A percentile compares a stretch with the other conserved stretches of the same genome.
Conservation (phyloP, 2,797 vertebrate species). For the Rallus crepitans region DNA sequence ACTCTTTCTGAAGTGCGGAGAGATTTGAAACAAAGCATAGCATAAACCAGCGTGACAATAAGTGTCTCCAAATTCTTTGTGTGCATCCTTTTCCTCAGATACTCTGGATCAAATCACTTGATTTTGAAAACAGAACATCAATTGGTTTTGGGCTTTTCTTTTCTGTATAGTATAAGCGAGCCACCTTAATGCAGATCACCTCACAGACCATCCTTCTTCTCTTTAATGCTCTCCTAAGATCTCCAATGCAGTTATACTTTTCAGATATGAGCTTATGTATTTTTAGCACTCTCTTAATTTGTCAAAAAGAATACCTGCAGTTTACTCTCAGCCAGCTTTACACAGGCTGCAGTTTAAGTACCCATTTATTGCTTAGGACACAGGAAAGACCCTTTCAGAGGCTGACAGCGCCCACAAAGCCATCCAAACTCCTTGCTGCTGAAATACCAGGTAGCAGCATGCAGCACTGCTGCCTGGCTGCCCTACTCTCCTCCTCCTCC, state of each 20-base stretch:
- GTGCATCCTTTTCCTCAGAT: not conserved
- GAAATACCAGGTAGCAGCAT: not conserved
- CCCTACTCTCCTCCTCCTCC: not conserved
- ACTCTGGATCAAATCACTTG: not conserved
- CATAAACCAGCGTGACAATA: not conserved
- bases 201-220: not conserved
- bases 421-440: not conserved
- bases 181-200: not conserved
- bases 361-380: slow-evolving; percentile 7
- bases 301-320: slow-evolving; percentile 16
- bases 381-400: not conserved
- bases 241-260: not conserved
- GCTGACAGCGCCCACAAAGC: slow-evolving; percentile 15
- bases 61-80: not conserved
- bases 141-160: not conserved
- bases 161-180: not conserved
- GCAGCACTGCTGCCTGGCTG: not conserved
- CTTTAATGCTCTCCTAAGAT: not conserved
- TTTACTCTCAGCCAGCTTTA: slow-evolving; percentile 1
- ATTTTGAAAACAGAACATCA: not conserved
- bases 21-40: not conserved
- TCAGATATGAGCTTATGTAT: fast-evolving
- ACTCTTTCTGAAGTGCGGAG: fast-evolving
- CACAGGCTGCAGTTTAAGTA: not conserved
- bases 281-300: slow-evolving; percentile 44